Percentiles rank a stretch among this genome's conserved stretches.
Evolutionary conservation across 2,888 invertebrate genomes (phyloP).

Genomic region (Balanococcus diminutus): DNA sequence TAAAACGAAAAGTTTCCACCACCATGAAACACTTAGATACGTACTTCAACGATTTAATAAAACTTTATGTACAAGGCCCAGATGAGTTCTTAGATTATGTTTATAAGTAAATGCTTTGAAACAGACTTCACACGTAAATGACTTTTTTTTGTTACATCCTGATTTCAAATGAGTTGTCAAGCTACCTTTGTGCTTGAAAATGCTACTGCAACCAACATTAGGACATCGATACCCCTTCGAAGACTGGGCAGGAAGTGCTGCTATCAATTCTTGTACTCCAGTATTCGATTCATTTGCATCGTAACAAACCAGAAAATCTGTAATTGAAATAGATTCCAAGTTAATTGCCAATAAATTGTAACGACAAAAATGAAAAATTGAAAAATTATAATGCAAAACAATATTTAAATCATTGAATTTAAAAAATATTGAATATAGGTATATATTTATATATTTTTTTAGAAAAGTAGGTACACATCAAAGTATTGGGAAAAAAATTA

Average conservation of each 20-base stretch:
- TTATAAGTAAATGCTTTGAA: conserved; percentile 60
- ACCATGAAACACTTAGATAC: no score
- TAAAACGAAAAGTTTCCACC: no score
- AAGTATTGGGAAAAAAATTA: neutral
- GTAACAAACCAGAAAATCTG: neutral
- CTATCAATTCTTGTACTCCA: neutral
- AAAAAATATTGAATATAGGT: no score
- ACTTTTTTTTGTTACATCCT: conserved; percentile 14
- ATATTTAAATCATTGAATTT: no score
- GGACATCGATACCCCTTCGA: conserved; percentile 41
- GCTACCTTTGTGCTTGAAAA: conserved; percentile 41
- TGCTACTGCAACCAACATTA: conserved; percentile 50
- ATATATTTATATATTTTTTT: no score
- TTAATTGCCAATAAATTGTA: no score
- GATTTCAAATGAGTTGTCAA: conserved; percentile 29
- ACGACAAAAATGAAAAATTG: no score
- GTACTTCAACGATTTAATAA: neutral
- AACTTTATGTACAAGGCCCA: conserved; percentile 24
- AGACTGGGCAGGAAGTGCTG: neutral
- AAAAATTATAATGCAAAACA: no score
- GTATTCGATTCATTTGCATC: neutral
- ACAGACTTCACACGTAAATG: conserved; percentile 59
- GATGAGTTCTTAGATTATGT: conserved; percentile 58
- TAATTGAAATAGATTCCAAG: no score
- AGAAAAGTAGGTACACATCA: no score